Evolutionary conservation across 1,140 invertebrate genomes (phyloP).

Genomic region (Sarcophaga peregrina): DNA sequence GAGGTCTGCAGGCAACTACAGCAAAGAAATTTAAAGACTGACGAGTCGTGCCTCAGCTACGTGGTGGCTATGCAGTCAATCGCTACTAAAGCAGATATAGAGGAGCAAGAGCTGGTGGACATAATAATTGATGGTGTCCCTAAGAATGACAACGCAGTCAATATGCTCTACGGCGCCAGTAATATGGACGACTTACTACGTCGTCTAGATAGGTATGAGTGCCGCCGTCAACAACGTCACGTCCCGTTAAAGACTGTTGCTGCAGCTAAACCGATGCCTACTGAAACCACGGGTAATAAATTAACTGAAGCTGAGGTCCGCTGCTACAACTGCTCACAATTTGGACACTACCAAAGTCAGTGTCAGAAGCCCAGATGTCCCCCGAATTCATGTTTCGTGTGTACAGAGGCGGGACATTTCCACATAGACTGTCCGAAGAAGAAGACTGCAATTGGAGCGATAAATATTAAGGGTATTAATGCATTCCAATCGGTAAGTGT

Average conservation of each 20-base stretch:
- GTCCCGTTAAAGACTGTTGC: neutral
- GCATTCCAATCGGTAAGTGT: conserved; percentile 18
- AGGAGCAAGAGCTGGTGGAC: conserved; percentile 8
- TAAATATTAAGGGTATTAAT: neutral
- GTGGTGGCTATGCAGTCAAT: neutral
- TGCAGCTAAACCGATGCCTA: neutral
- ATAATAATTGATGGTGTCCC: neutral
- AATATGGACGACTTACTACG: neutral
- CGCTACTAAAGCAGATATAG: neutral
- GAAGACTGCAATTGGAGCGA: neutral
- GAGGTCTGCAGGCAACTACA: neutral
- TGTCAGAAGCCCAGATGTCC: conserved; percentile 7
- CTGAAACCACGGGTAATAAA: neutral
- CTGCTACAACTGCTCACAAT: too few species aligned
- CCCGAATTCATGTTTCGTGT: neutral
- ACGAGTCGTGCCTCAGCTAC: too few species aligned
- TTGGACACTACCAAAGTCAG: neutral
- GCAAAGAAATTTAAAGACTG: neutral
- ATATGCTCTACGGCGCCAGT: too few species aligned
- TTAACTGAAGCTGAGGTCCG: neutral
- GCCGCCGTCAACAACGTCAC: neutral
- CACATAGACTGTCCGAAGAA: neutral
- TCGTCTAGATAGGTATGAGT: conserved; percentile 30
- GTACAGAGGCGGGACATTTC: neutral
- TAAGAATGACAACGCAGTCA: too few species aligned